A percentile compares a stretch with the other conserved stretches of the same genome.
Evolutionary conservation across 2,888 invertebrate genomes (phyloP).

Genomic region (Thera obeliscata): DNA sequence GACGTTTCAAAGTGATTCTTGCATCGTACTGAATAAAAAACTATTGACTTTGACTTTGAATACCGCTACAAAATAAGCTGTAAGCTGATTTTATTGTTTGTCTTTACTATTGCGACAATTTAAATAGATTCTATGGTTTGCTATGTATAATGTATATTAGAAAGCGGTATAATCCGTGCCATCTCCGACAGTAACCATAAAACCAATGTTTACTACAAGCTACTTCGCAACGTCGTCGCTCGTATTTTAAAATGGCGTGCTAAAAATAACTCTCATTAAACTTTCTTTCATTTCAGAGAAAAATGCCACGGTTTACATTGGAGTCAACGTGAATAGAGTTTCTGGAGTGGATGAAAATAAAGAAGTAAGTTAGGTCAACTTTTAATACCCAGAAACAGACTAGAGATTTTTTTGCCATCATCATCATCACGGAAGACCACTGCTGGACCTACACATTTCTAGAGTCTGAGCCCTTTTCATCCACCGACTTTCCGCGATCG

Average conservation of each 20-base stretch:
- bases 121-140: slow-evolving; percentile 39
- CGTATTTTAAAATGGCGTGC: slow-evolving; percentile 40
- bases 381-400: too few species aligned
- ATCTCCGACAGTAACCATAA: slow-evolving; percentile 55
- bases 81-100: slow-evolving; percentile 21
- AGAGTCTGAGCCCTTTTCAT: too few species aligned
- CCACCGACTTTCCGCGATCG: too few species aligned
- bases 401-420: too few species aligned
- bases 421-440: too few species aligned
- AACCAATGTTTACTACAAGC: slow-evolving; percentile 51
- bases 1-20: too few species aligned
- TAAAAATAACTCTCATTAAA: slow-evolving; percentile 35
- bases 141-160: slow-evolving; percentile 19
- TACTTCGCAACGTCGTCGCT: slow-evolving; percentile 28
- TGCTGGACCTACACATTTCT: too few species aligned
- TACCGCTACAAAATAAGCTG: slow-evolving; percentile 20
- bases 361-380: slow-evolving; percentile 73
- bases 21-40: neutral
- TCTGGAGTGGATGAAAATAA: slow-evolving; percentile 87
- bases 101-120: slow-evolving; percentile 29
- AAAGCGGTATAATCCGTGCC: slow-evolving; percentile 49
- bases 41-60: neutral
- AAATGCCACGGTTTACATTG: slow-evolving; percentile 85
- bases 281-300: slow-evolving; percentile 72
- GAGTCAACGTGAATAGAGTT: slow-evolving; percentile 85